Percentiles rank a stretch among this genome's conserved stretches.
Evolutionary conservation across 1,140 invertebrate species (phyloP).

Genomic region (Drosophila miranda): DNA sequence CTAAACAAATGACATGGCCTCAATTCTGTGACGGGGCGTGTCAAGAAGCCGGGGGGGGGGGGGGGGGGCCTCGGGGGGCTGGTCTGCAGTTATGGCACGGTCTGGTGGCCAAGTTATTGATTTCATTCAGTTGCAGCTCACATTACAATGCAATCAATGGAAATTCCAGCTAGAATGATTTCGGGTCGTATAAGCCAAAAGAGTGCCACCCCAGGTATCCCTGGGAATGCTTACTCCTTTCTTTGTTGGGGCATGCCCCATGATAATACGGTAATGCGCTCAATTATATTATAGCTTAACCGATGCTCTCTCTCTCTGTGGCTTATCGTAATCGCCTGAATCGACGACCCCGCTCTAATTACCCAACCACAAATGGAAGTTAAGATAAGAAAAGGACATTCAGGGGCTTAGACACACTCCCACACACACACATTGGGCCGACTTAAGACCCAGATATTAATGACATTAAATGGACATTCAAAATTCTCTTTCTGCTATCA

Average conservation of each 20-base stretch:
- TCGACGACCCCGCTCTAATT: constrained; percentile 27
- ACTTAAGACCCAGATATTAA: constrained; percentile 52
- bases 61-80: too few relatives aligned
- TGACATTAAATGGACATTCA: constrained; percentile 70
- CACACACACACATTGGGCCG: not conserved
- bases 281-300: constrained; percentile 37
- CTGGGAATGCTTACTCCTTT: too few relatives aligned
- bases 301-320: constrained; percentile 4
- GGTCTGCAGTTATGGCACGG: too few relatives aligned
- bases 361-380: constrained; percentile 41
- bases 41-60: not conserved
- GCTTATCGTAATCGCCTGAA: constrained; percentile 31
- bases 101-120: constrained; percentile 20
- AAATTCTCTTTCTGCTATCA: constrained; percentile 60
- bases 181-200: too few relatives aligned
- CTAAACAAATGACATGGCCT: constrained; percentile 76
- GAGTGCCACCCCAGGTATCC: too few relatives aligned
- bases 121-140: constrained; percentile 11
- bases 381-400: constrained; percentile 44
- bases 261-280: constrained; percentile 31
- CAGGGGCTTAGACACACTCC: not conserved
- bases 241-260: not conserved
- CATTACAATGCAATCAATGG: too few relatives aligned
- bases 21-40: constrained; percentile 60
- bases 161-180: too few relatives aligned